Evolutionary conservation across 2,888 invertebrate genomes (phyloP).

Genomic region (Leuctra nigra): DNA sequence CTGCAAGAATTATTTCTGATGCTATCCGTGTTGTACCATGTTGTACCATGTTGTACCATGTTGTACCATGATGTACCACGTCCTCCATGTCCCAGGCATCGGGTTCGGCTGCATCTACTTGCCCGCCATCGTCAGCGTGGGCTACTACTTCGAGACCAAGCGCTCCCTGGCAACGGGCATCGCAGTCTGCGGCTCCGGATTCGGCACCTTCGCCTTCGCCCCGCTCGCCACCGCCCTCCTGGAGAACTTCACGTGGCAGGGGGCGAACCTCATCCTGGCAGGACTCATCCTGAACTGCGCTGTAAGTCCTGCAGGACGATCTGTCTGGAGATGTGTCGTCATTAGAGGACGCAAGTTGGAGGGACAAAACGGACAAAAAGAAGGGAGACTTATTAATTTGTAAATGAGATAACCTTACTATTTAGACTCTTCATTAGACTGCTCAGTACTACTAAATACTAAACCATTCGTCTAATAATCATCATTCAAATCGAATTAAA

Average conservation of each 20-base stretch:
- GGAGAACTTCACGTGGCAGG: constrained; percentile 78
- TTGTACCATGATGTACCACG: neutral
- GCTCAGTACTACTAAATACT: too few relatives aligned
- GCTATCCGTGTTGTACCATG: too few relatives aligned
- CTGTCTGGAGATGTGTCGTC: too few relatives aligned
- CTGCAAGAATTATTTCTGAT: too few relatives aligned
- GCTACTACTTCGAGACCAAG: constrained; percentile 95
- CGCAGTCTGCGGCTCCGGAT: constrained; percentile 93
- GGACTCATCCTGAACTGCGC: constrained; percentile 88
- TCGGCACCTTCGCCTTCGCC: constrained; percentile 93
- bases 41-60: neutral
- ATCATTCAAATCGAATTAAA: too few relatives aligned
- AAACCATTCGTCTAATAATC: too few relatives aligned
- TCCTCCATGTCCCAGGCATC: constrained; percentile 54
- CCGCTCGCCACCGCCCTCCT: constrained; percentile 79
- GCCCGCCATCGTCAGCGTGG: constrained; percentile 94
- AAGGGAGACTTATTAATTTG: too few relatives aligned
- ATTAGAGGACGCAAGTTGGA: too few relatives aligned
- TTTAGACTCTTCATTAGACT: too few relatives aligned
- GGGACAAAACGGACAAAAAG: too few relatives aligned
- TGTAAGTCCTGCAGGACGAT: constrained; percentile 44
- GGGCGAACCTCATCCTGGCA: constrained; percentile 84
- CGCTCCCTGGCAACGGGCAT: constrained; percentile 90
- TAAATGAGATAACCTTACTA: too few relatives aligned
- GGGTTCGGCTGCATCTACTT: constrained; percentile 92